Conservation (phyloP, 2,797 vertebrate species). For the Miichthys miiuy region DNA sequence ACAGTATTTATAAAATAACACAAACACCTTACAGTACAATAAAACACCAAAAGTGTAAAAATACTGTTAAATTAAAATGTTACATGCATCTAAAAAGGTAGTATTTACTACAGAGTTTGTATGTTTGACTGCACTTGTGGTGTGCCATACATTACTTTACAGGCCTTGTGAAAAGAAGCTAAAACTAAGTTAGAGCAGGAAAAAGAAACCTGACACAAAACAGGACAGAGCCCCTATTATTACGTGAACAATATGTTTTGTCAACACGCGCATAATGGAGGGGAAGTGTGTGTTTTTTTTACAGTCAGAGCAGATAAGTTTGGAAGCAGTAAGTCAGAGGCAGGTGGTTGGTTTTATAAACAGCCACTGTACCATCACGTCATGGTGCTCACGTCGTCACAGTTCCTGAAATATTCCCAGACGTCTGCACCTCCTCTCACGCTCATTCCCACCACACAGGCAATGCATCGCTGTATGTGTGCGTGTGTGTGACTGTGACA, state of each 20-base stretch:
- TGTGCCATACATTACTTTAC: neutral
- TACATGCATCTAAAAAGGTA: neutral
- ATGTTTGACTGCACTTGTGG: neutral
- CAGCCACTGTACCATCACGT: slow-evolving; percentile 24
- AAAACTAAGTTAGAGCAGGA: neutral
- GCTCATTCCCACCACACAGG: slow-evolving; percentile 11
- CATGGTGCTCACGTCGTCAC: slow-evolving; percentile 27
- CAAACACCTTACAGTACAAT: neutral
- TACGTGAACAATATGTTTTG: slow-evolving; percentile 30
- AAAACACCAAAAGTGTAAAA: neutral
- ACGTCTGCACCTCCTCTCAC: slow-evolving; percentile 27
- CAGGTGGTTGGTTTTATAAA: slow-evolving; percentile 59
- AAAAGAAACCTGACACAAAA: neutral
- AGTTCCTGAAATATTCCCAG: slow-evolving; percentile 55
- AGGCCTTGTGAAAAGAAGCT: neutral
- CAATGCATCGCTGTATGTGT: neutral
- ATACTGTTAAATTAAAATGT: neutral
- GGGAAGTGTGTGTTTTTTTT: slow-evolving; percentile 25
- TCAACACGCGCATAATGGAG: slow-evolving; percentile 36
- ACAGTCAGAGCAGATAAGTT: slow-evolving; percentile 29
- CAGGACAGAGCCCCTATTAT: slow-evolving; percentile 11
- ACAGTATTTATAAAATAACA: neutral
- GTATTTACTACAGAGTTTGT: neutral
- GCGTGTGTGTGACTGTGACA: slow-evolving; percentile 15
- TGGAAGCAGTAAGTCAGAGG: slow-evolving; percentile 44